Evolutionary conservation across 2,888 invertebrate genomes (phyloP).

Genomic region (Pegoplata infirma): DNA sequence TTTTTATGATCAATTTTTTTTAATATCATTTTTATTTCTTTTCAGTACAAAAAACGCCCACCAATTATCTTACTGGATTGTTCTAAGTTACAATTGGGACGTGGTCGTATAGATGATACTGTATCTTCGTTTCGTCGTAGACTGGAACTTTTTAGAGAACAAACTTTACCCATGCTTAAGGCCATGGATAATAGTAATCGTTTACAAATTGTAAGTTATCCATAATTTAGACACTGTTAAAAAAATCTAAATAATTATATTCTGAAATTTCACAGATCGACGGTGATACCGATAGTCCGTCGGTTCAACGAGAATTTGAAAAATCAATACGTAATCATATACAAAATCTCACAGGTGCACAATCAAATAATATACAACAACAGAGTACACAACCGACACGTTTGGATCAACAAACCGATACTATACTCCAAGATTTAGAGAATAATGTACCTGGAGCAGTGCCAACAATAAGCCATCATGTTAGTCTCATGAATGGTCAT

Average conservation of each 20-base stretch:
- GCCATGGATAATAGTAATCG: slow-evolving; percentile 89
- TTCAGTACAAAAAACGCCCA: slow-evolving; percentile 87
- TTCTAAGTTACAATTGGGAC: slow-evolving; percentile 91
- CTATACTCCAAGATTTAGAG: slow-evolving; percentile 76
- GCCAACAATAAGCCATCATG: slow-evolving; percentile 78
- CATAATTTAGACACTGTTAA: background rate
- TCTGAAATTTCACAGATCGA: slow-evolving; percentile 83
- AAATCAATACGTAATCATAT: slow-evolving; percentile 84
- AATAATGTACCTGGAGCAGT: slow-evolving; percentile 77
- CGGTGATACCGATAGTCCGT: slow-evolving; percentile 89
- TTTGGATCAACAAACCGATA: slow-evolving; percentile 71
- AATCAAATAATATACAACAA: slow-evolving; percentile 55
- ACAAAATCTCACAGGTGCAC: slow-evolving; percentile 78
- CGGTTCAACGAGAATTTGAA: slow-evolving; percentile 88
- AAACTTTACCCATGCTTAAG: slow-evolving; percentile 93
- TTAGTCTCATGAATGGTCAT: slow-evolving; percentile 78
- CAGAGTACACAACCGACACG: slow-evolving; percentile 57
- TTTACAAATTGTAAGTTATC: slow-evolving; percentile 87
- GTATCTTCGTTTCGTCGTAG: slow-evolving; percentile 90
- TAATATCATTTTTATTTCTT: slow-evolving; percentile 62
- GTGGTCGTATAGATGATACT: slow-evolving; percentile 91
- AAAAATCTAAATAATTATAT: too few relatives aligned
- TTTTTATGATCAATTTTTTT: too few relatives aligned
- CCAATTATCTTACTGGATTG: slow-evolving; percentile 92
- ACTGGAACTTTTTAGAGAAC: slow-evolving; percentile 91